phyloP scores from a whole-genome alignment of 1,140 invertebrate species.

The Bombus difficillimus region DNA sequence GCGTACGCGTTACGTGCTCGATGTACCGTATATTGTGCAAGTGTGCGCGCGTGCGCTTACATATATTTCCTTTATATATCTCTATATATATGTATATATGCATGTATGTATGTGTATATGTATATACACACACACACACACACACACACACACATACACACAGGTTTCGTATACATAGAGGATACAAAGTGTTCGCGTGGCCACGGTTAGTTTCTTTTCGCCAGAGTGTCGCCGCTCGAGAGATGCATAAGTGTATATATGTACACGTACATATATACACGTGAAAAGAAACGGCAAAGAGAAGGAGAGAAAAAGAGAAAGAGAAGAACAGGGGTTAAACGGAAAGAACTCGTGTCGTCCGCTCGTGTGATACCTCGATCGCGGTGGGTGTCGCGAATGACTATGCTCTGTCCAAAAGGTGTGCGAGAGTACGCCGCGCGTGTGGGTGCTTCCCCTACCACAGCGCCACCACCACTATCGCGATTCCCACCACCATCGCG shows the following conservation, averaged over 20 bases:
- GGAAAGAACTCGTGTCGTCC: constrained; percentile 60
- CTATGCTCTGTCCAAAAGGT: constrained; percentile 64
- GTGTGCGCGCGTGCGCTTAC: too few species aligned
- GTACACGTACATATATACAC: background rate
- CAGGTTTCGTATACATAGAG: background rate
- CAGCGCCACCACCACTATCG: constrained; percentile 10
- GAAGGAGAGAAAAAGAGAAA: constrained; percentile 9
- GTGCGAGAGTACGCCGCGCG: constrained; percentile 63
- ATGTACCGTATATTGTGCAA: background rate
- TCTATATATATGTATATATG: too few species aligned
- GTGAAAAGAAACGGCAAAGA: background rate
- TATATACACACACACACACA: rapidly evolving
- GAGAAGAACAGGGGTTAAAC: constrained; percentile 58
- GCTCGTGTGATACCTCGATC: constrained; percentile 65
- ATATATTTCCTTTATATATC: background rate
- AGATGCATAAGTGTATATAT: background rate
- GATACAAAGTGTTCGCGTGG: background rate
- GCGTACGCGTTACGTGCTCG: background rate
- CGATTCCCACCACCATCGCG: constrained; percentile 21
- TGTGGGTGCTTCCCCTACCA: constrained; percentile 67
- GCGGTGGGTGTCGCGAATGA: constrained; percentile 73
- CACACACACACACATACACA: background rate
- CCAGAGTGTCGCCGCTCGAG: background rate
- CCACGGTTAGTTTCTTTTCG: background rate
- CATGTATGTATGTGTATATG: rapidly evolving